Conservation (phyloP, 2,888 invertebrate species). For the Heterodera filipjevi region DNA sequence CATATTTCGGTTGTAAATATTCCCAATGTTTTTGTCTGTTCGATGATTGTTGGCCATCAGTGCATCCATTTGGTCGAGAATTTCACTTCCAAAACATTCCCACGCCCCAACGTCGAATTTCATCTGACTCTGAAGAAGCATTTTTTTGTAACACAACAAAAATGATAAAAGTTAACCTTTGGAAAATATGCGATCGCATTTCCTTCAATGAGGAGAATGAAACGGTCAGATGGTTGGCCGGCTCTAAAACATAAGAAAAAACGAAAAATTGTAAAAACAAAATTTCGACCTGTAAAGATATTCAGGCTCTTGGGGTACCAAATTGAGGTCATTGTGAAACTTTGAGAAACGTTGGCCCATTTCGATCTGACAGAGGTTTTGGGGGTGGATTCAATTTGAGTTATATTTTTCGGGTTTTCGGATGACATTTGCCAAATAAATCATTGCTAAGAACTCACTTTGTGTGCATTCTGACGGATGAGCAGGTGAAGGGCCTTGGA, state of each 20-base stretch:
- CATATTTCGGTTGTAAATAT: background rate
- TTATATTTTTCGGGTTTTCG: background rate
- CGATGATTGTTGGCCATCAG: constrained; percentile 13
- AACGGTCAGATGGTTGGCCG: constrained; percentile 45
- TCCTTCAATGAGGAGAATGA: constrained; percentile 47
- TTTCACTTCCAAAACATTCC: constrained; percentile 37
- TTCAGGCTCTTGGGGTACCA: constrained; percentile 4
- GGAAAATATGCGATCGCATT: constrained; percentile 36
- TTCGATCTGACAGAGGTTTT: background rate
- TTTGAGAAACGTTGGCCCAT: background rate
- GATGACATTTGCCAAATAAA: too few relatives aligned
- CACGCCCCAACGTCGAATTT: constrained; percentile 43
- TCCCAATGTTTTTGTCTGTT: background rate
- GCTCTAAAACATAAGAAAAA: constrained; percentile 27
- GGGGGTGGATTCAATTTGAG: background rate
- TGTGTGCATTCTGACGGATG: constrained; percentile 40
- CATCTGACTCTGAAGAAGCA: constrained; percentile 30
- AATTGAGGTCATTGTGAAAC: background rate
- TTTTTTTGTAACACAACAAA: background rate
- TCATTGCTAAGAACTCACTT: constrained; percentile 8
- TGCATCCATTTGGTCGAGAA: constrained; percentile 35
- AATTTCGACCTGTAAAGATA: background rate
- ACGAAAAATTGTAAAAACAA: background rate
- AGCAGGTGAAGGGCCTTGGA: constrained; percentile 34
- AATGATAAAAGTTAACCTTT: constrained; percentile 15